Percentiles rank a stretch among this genome's conserved stretches.
Conservation (phyloP, 1,140 invertebrate genomes). For the Monomorium pharaonis region DNA sequence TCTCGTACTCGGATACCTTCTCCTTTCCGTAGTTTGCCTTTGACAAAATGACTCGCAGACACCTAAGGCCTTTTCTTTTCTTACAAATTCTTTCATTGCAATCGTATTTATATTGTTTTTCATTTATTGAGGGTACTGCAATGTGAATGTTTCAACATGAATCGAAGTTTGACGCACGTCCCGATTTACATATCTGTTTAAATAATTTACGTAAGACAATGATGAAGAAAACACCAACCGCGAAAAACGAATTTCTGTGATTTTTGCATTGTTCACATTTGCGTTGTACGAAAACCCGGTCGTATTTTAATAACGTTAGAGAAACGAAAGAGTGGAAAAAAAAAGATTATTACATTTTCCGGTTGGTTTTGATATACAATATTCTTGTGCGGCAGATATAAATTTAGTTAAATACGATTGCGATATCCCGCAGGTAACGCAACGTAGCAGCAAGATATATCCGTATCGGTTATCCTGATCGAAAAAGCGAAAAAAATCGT, state of each 20-base stretch:
- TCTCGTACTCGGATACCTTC: not conserved
- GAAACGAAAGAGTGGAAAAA: not conserved
- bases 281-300: not conserved
- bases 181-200: not conserved
- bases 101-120: not conserved
- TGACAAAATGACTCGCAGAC: too few relatives aligned
- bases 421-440: not conserved
- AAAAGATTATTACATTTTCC: conserved; percentile 39
- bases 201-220: not conserved
- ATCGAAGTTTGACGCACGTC: not conserved
- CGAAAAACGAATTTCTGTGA: not conserved
- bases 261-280: not conserved
- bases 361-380: conserved; percentile 29
- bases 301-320: not conserved
- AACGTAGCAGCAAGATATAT: conserved; percentile 3
- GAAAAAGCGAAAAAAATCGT: conserved; percentile 14
- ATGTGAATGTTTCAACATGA: not conserved
- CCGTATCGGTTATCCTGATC: not conserved
- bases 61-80: not conserved
- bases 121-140: not conserved
- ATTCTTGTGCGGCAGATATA: conserved; percentile 41
- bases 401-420: conserved; percentile 52
- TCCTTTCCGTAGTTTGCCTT: not conserved
- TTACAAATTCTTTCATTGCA: not conserved
- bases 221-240: not conserved